A percentile compares a stretch with the other conserved stretches of the same genome.
phyloP scores from a whole-genome alignment of 2,113 vertebrate genomes.

The Pachyramphus minor region DNA sequence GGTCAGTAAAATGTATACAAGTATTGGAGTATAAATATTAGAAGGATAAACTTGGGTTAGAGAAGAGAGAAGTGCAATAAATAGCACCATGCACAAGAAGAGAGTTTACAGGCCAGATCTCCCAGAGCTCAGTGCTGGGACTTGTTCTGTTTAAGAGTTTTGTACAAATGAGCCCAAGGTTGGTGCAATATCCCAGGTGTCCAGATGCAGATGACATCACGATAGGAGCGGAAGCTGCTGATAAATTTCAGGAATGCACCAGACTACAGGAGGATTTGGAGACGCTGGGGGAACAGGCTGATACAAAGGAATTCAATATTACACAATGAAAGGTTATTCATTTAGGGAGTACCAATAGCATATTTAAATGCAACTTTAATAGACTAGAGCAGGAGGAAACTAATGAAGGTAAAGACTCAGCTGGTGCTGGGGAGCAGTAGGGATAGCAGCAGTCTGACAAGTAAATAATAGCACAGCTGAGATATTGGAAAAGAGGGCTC shows the following conservation, averaged over 20 bases:
- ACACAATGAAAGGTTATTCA: conserved; percentile 36
- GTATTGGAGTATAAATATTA: background rate
- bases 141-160: background rate
- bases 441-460: background rate
- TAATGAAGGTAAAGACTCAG: background rate
- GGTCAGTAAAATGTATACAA: background rate
- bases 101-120: background rate
- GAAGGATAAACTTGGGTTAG: conserved; percentile 6
- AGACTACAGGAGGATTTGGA: conserved; percentile 51
- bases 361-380: conserved; percentile 48
- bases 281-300: background rate
- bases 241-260: conserved; percentile 51
- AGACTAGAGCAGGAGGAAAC: background rate
- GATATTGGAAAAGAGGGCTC: background rate
- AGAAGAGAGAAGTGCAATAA: background rate
- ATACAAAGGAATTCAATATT: conserved; percentile 34
- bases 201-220: conserved; percentile 46
- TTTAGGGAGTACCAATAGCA: conserved; percentile 18
- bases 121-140: background rate
- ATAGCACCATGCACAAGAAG: background rate
- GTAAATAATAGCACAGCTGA: background rate
- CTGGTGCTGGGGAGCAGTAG: background rate
- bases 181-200: background rate
- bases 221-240: conserved; percentile 46
- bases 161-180: background rate